phyloP scores from a whole-genome alignment of 2,888 invertebrate genomes.

The Agrotis segetum region DNA sequence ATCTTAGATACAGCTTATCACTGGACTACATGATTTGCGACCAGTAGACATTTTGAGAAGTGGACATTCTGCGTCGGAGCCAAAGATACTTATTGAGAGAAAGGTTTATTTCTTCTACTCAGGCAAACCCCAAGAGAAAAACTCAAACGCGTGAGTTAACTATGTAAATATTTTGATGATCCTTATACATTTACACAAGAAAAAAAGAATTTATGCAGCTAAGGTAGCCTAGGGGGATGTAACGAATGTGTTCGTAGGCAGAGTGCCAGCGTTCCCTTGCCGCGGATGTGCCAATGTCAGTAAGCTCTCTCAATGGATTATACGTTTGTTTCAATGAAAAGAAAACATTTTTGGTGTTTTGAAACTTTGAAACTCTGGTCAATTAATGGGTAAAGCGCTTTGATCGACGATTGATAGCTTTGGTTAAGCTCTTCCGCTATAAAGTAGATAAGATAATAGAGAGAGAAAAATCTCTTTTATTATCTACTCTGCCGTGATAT shows the following conservation, averaged over 20 bases:
- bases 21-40: no score
- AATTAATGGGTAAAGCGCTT: no score
- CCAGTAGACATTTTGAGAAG: no score
- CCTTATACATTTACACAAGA: constrained; percentile 18
- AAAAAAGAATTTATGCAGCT: constrained; percentile 14
- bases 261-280: constrained; percentile 25
- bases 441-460: no score
- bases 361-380: background rate
- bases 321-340: constrained; percentile 5
- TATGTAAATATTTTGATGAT: constrained; percentile 43
- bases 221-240: constrained; percentile 7
- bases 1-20: background rate
- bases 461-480: no score
- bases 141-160: background rate
- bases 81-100: no score
- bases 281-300: constrained; percentile 33
- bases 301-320: constrained; percentile 15
- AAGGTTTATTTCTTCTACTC: background rate
- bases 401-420: no score
- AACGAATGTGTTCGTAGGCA: constrained; percentile 32
- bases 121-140: constrained; percentile 6
- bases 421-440: no score
- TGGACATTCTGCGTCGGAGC: no score
- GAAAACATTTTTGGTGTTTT: background rate
- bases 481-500: no score